Evolutionary conservation across 1,140 invertebrate species (phyloP), one percentile per base, ranked within the genome.

Genomic region (Drosophila pallidifrons): DNA sequence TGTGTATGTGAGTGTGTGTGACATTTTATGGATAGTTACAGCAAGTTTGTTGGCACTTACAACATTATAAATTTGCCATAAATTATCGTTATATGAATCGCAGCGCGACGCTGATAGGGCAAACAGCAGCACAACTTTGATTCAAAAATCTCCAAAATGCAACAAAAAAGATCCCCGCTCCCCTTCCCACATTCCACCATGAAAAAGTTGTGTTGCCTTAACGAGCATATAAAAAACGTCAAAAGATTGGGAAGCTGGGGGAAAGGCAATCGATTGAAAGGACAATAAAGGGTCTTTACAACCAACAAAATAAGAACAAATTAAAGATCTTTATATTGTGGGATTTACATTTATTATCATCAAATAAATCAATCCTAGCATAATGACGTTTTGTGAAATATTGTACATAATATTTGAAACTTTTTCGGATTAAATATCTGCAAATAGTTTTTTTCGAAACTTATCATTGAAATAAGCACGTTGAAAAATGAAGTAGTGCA

Each of bases 11-110:
- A 49, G 65, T 69, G 60, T 61, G 47, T 59, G 38, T 38, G 63
- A 66, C 75, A 58, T 87, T 86, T 86, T 79, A 82, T 82, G 75
- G 75, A 87, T 87, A 86, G 82, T 86, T 87, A 76, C 82, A 82
- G 82, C 82, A 87, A 86, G 82, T 87, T 86, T 86, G 82, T 86
- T 87, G 75, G 82, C 82, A 87, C 82, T 87, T 79, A 86, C 82
- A 87, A 79, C 82, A 87, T 82, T 86, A 87, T 86, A 86, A 87
- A 86, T 82, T 81, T 82, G 75, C 79, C 63, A 82, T 87, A 86
- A 86, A 82, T 87, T 87, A 86, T 86, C 64, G 65, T 85, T 85
- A 86, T 82, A 79, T 81, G 82, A 80, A 73, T 70, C 15, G 49
- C 57, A 69, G 61, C 59, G 68, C 68, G 51, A 25, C 59, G 77